Evolutionary conservation across 2,888 invertebrate species (phyloP), one percentile per base, ranked within the genome.

Genomic region (Pachycephus smyrnensis): DNA sequence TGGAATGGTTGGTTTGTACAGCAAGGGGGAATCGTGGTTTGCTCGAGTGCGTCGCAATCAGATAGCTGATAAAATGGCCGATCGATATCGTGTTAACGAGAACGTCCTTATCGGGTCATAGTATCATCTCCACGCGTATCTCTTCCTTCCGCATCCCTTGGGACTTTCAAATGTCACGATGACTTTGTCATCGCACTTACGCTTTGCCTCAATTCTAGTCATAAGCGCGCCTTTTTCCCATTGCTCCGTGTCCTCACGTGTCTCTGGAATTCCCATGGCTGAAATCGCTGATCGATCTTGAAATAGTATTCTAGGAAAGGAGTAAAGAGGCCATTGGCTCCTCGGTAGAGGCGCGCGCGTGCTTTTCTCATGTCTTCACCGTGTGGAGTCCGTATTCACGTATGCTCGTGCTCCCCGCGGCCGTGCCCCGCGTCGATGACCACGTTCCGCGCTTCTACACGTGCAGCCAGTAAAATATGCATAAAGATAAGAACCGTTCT

Each of bases 81-180:
- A 87, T 89, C 88, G 86, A 87, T 88, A 86, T 83, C 82, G 76
- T 83, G 77, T 82, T 86, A 86, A 86, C 84, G 86, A 86, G 86
- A 80, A 83, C 80, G 79, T 75, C 81, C 82, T 84, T 84, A 85
- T 83, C 85, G 23, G 55, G 23, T 55, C 23, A 2, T 9, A 23
- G 55, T 23, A 55, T 55, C 55, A 0, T 40, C 6, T 2, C 55
- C 55, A 23, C 55, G 55, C 9, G 55, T 9, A 55, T 0, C 55
- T 55, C 23, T 9, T 23, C 9, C 23, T 55, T 55, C 23, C 23
- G 55, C 55, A 9, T 55, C 23, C 9, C 23, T 55, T 55, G 55
- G 9, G 55, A 55, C 55, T 23, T 9, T 9, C 1, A 23, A 55
- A 55, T 9, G 55, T 55, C 23, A 55, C 55, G 2, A 23, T 23